Base-by-base conservation (phyloP, 2,888 invertebrate genomes). In the Anticlea derivata region DNA sequence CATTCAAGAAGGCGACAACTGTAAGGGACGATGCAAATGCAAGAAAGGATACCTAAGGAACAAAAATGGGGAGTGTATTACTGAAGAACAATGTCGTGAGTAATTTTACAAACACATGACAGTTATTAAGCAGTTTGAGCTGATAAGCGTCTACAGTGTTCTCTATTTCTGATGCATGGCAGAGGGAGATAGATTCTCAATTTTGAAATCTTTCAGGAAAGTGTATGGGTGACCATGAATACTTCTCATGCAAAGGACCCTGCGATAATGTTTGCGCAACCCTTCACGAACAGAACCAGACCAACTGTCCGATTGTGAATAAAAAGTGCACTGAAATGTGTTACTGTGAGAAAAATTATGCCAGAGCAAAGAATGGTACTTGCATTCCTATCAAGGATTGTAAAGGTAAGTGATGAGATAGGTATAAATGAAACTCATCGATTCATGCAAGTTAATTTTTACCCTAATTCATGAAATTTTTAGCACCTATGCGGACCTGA, bases 211-310 rank as follows among this genome's bases (percentile, higher is more conserved):
- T 24, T 10, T 24, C 26, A 22, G 73, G 47, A 23, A 58, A 55
- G 50, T 73, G 81, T 49, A 50, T 1, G 6, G 61, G 64, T 5
- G 53, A 53, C 0, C 11, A 71, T 23, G 73, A 73, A 37, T 69
- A 55, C 37, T 75, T 46, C 35, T 47, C 64, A 0, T 78, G 75
- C 6, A 70, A 73, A 1, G 63, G 64, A 7, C 71, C 68, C 1
- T 78, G 78, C 29, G 78, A 78, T 44, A 77, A 71, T 17, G 67
- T 66, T 0, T 78, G 78, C 7, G 50, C 27, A 0, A 69, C 63
- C 1, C 33, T 76, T 4, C 43, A 60, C 0, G 41, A 58, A 30
- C 63, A 64, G 37, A 71, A 49, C 26, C 66, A 70, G 20, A 47
- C 60, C 0, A 50, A 61, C 10, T 78, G 78, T 17, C 74, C 70